Percentiles rank a stretch among this genome's conserved stretches.
These are phyloP conservation scores for Tapera naevia DNA, from an alignment of 2,797 vertebrate genomes.

Conservation along the genomic window DNA sequence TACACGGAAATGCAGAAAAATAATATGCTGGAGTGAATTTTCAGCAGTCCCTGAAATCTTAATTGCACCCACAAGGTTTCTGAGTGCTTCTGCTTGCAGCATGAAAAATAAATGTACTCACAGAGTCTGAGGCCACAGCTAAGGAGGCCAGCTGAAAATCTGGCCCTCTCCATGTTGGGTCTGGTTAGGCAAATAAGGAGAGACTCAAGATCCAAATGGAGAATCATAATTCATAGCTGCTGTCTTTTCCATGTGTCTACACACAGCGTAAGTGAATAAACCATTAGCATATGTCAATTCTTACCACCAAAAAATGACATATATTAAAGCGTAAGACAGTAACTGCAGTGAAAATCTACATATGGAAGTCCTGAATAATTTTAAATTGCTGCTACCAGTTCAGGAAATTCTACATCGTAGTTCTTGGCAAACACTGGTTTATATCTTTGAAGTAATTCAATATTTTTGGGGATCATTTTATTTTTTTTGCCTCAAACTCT, in stretches of 20 bases:
- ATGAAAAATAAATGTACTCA: slow-evolving; percentile 36
- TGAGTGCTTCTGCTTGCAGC: not conserved
- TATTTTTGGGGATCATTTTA: not conserved
- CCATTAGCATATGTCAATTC: not conserved
- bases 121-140: slow-evolving; percentile 1
- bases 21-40: slow-evolving; percentile 5
- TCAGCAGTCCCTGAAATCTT: slow-evolving; percentile 29
- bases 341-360: not conserved
- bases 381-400: slow-evolving; percentile 7
- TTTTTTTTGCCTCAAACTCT: not conserved
- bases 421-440: not conserved
- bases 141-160: not conserved
- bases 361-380: not conserved
- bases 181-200: slow-evolving; percentile 21
- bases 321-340: not conserved
- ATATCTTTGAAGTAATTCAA: not conserved
- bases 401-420: not conserved
- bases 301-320: not conserved
- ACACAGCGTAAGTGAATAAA: not conserved
- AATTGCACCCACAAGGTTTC: slow-evolving; percentile 41
- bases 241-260: slow-evolving; percentile 6
- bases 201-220: slow-evolving; percentile 29
- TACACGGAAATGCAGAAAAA: not conserved
- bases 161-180: not conserved
- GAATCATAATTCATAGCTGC: slow-evolving; percentile 23